Percentiles rank a stretch among this genome's conserved stretches.
phyloP scores from a whole-genome alignment of 2,888 invertebrate species.

The Epirrhoe tristata region DNA sequence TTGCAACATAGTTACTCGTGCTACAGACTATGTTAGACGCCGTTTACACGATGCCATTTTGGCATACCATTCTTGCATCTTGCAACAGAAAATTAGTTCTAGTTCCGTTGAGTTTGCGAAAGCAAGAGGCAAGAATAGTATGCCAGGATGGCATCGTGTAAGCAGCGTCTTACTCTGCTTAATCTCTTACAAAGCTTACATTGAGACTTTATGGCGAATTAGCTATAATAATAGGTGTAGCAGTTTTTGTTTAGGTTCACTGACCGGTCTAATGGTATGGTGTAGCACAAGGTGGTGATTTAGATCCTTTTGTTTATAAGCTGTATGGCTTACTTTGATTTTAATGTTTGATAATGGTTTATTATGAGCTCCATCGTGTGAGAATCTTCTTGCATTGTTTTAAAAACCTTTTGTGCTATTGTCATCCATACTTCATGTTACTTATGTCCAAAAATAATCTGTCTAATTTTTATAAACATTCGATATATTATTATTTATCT shows the following conservation, averaged over 20 bases:
- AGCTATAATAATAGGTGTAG: constrained; percentile 48
- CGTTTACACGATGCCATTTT: no score
- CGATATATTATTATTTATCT: no score
- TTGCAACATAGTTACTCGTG: constrained; percentile 11
- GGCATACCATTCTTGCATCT: no score
- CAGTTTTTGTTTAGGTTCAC: constrained; percentile 61
- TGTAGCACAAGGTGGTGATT: constrained; percentile 41
- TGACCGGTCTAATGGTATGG: constrained; percentile 48
- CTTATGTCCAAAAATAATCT: not conserved
- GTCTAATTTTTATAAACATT: no score
- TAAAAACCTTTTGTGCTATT: not conserved
- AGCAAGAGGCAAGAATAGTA: no score
- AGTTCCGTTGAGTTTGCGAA: no score
- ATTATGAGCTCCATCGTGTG: constrained; percentile 9
- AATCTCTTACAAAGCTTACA: constrained; percentile 35
- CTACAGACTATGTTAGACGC: constrained; percentile 15
- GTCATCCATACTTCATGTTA: not conserved
- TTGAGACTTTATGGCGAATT: constrained; percentile 49
- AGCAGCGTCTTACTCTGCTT: constrained; percentile 8
- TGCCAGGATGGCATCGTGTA: no score
- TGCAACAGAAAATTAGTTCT: no score
- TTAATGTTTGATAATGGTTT: constrained; percentile 11
- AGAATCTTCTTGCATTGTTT: constrained; percentile 4
- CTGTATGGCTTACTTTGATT: constrained; percentile 12
- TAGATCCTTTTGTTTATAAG: constrained; percentile 37